These are phyloP conservation scores for Branchinecta lynchi DNA, from an alignment of 1,140 invertebrate species.

Conservation along the genomic window DNA sequence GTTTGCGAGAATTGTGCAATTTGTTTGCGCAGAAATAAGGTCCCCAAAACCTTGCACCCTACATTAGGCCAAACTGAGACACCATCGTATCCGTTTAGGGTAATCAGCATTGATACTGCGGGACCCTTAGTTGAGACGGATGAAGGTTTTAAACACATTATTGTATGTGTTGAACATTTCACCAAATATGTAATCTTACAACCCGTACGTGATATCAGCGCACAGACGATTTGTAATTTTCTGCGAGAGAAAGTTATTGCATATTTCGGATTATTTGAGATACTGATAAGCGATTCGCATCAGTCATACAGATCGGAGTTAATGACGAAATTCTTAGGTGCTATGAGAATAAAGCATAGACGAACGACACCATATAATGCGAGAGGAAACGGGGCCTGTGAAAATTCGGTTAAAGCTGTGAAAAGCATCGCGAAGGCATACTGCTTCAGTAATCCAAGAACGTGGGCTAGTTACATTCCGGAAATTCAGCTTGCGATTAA, in stretches of 20 bases:
- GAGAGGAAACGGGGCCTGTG: not conserved
- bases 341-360: not conserved
- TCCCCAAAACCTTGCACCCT: not conserved
- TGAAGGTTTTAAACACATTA: too few species aligned
- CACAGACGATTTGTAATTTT: not conserved
- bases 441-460: not conserved
- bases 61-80: not conserved
- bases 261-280: constrained; percentile 6
- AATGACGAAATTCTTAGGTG: not conserved
- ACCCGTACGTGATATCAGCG: too few species aligned
- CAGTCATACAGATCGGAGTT: not conserved
- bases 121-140: too few species aligned
- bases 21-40: constrained; percentile 1
- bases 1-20: not conserved
- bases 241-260: not conserved
- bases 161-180: too few species aligned
- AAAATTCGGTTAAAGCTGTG: constrained; percentile 5
- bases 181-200: too few species aligned
- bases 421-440: not conserved
- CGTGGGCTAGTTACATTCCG: not conserved
- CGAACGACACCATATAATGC: not conserved
- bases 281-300: not conserved
- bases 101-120: constrained; percentile 9
- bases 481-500: constrained; percentile 6
- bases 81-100: constrained; percentile 1